These are phyloP conservation scores for Anolis sagrei DNA, from an alignment of 2,113 vertebrate species.

Conservation along the genomic window DNA sequence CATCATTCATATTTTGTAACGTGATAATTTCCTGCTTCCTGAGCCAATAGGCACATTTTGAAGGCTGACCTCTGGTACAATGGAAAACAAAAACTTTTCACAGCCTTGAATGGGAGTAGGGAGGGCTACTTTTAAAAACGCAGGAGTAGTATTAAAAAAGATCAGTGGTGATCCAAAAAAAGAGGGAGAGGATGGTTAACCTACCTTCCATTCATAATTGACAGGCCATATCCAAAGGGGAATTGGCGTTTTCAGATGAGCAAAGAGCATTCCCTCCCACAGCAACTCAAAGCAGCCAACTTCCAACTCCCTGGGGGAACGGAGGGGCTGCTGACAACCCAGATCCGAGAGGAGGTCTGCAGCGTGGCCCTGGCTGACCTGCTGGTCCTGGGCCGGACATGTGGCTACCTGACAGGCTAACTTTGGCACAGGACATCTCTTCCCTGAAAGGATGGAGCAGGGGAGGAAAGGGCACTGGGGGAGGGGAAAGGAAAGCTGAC, in stretches of 20 bases:
- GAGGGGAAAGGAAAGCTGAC: slow-evolving; percentile 67
- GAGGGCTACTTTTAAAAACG: neutral
- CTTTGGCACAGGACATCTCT: slow-evolving; percentile 71
- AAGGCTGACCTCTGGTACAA: too few species aligned
- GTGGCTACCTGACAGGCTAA: slow-evolving; percentile 73
- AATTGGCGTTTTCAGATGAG: slow-evolving; percentile 58
- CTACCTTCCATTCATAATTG: slow-evolving; percentile 6
- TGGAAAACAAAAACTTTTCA: too few species aligned
- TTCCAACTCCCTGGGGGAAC: slow-evolving; percentile 50
- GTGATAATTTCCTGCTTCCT: too few species aligned
- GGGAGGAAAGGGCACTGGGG: slow-evolving; percentile 36
- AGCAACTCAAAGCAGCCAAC: slow-evolving; percentile 46
- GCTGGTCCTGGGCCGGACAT: slow-evolving; percentile 72
- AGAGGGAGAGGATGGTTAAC: slow-evolving; percentile 15
- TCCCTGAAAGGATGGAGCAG: slow-evolving; percentile 65
- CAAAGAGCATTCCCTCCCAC: slow-evolving; percentile 52
- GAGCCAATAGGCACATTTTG: too few species aligned
- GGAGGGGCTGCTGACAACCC: slow-evolving; percentile 82
- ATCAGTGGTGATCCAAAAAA: neutral
- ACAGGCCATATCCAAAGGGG: slow-evolving; percentile 47
- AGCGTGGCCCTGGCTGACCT: slow-evolving; percentile 85
- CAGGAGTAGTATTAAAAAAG: neutral
- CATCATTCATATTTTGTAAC: too few species aligned
- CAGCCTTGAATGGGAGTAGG: too few species aligned
- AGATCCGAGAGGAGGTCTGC: slow-evolving; percentile 86